Percentiles rank a stretch among this genome's conserved stretches.
Evolutionary conservation across 2,113 vertebrate genomes (phyloP).

Genomic region (Gyps fulvus): DNA sequence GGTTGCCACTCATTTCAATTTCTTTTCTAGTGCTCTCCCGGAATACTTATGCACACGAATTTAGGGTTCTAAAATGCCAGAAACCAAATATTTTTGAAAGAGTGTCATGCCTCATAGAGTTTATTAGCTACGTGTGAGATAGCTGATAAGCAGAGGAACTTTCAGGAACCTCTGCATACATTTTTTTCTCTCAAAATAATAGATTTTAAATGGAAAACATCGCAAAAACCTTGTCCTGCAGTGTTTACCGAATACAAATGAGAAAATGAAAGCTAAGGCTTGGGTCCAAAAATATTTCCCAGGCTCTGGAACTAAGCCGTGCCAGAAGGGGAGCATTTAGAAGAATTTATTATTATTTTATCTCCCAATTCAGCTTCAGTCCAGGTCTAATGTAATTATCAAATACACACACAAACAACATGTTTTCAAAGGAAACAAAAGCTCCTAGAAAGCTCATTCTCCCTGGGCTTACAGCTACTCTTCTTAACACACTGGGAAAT

Average conservation of each 20-base stretch:
- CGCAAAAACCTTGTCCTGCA: not conserved
- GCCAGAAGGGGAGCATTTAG: not conserved
- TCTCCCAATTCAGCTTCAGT: constrained; percentile 22
- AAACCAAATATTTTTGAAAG: constrained; percentile 56
- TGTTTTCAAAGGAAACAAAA: constrained; percentile 53
- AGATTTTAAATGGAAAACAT: not conserved
- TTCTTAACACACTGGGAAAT: constrained; percentile 20
- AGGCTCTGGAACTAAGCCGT: not conserved
- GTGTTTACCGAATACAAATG: constrained; percentile 27
- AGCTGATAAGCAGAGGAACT: constrained; percentile 43
- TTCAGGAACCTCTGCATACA: not conserved
- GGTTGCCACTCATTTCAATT: constrained; percentile 21
- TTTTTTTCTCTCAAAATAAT: not conserved
- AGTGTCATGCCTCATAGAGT: constrained; percentile 19
- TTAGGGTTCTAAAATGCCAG: constrained; percentile 47
- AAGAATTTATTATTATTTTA: constrained; percentile 51
- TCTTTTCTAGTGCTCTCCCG: constrained; percentile 7
- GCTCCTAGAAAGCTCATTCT: constrained; percentile 47
- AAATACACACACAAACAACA: constrained; percentile 41
- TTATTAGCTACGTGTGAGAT: constrained; percentile 15
- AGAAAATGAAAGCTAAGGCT: constrained; percentile 32
- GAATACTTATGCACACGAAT: constrained; percentile 4
- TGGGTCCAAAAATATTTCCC: constrained; percentile 24
- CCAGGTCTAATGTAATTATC: constrained; percentile 51
- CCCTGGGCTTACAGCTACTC: constrained; percentile 23